Conservation (phyloP, 2,888 invertebrate species). For the Polietes domitor region DNA sequence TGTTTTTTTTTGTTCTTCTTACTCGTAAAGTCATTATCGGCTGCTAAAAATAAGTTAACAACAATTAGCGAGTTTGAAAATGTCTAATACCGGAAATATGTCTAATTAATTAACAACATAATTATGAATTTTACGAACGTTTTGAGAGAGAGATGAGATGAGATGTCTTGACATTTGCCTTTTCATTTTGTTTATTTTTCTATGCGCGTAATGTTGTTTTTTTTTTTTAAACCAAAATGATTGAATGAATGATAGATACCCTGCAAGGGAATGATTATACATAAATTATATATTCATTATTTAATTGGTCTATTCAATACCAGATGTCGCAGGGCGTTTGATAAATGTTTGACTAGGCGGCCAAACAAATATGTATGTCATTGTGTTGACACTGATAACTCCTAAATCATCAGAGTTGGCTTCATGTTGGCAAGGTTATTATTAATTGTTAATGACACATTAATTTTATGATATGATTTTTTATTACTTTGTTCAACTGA, state of each 20-base stretch:
- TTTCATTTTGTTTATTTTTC: neutral
- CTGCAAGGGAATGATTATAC: neutral
- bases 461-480: too few relatives aligned
- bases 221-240: neutral
- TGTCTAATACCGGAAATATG: conserved; percentile 20
- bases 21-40: neutral
- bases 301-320: neutral
- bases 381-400: too few relatives aligned
- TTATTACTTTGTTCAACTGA: neutral
- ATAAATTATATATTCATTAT: neutral
- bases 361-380: too few relatives aligned
- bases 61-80: neutral
- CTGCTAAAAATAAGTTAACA: neutral
- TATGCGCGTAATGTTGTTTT: neutral
- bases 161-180: neutral
- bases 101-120: neutral
- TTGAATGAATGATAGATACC: too few relatives aligned
- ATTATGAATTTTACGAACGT: neutral
- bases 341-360: too few relatives aligned
- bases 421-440: neutral
- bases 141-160: neutral
- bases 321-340: neutral
- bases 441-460: neutral
- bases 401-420: too few relatives aligned
- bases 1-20: neutral